Evolutionary conservation across 2,888 invertebrate genomes (phyloP), one percentile per base, ranked within the genome.

Genomic region (Polydrusus cervinus): DNA sequence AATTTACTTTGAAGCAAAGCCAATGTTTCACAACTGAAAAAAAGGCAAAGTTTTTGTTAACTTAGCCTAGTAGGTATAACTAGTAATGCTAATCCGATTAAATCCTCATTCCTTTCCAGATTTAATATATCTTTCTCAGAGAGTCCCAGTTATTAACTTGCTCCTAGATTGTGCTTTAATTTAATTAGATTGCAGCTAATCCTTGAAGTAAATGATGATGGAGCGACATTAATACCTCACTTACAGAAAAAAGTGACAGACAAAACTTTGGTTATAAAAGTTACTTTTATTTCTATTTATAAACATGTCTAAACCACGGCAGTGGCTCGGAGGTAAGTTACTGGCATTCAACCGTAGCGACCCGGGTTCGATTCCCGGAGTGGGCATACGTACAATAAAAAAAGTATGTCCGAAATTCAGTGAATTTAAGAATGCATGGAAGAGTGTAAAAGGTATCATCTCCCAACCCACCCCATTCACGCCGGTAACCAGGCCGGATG

Each of bases 11-110:
- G 16, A 38, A 60, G 18, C 47, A 51, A 49, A 49, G 38, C 66
- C 38, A 53, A 65, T 65, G 51, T 40, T 49, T 34, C 18, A 25
- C 9, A 55, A 11, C 11, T 34, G 13, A 73, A 74, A 74, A 74
- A 74, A 53, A 45, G 30, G 62, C 16, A 13, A 68, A 43, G 38
- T 68, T 74, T 74, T 74, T 68, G 68, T 74, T 62, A 57, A 43
- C 66, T 16, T 57, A 43, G 65, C 69, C 49, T 71, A 75, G 40
- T 66, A 75, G 66, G 61, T 75, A 75, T 75, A 71, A 75, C 74
- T 71, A 66, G 65, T 65, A 66, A 75, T 71, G 61, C 34, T 75
- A 75, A 75, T 75, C 67, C 66, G 67, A 71, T 71, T 75, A 75
- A 43, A 69, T 67, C 67, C 71, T 67, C 51, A 61, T 45, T 75